Conservation (phyloP, 1,140 invertebrate genomes). For the Zophobas atratus region DNA sequence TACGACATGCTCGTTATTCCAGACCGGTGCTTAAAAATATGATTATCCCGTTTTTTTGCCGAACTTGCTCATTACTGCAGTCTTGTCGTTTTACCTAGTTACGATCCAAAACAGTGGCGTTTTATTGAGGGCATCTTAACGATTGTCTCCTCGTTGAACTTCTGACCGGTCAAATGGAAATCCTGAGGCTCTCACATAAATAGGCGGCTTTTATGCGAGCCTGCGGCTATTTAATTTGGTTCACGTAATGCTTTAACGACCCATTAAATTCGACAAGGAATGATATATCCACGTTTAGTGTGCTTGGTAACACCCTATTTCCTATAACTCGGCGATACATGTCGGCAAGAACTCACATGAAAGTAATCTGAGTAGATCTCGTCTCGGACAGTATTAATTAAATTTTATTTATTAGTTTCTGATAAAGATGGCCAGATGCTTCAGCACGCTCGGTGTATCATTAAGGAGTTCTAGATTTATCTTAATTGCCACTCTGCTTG, state of each 20-base stretch:
- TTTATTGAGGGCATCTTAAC: conserved; percentile 9
- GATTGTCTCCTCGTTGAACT: conserved; percentile 4
- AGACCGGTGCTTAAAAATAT: background rate
- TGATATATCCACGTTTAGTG: conserved; percentile 2
- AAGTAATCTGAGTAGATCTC: too few relatives aligned
- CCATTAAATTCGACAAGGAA: conserved; percentile 33
- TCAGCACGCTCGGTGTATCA: too few relatives aligned
- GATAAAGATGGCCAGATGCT: too few relatives aligned
- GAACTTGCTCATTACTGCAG: conserved; percentile 14
- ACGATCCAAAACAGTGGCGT: conserved; percentile 5
- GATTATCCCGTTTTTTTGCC: conserved; percentile 7
- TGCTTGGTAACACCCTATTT: too few relatives aligned
- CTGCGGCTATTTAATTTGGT: conserved; percentile 13
- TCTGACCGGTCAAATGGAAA: conserved; percentile 12
- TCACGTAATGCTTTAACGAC: conserved; percentile 23
- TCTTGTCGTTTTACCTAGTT: background rate
- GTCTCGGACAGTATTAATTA: too few relatives aligned
- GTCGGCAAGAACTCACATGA: too few relatives aligned
- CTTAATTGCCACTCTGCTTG: too few relatives aligned
- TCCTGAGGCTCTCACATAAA: conserved; percentile 2
- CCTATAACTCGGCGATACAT: too few relatives aligned
- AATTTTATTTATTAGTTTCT: too few relatives aligned
- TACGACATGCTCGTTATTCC: conserved; percentile 21
- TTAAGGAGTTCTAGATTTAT: too few relatives aligned
- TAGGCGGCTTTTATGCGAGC: conserved; percentile 9